phyloP scores from a whole-genome alignment of 2,113 vertebrate species.

The Sterna hirundo region DNA sequence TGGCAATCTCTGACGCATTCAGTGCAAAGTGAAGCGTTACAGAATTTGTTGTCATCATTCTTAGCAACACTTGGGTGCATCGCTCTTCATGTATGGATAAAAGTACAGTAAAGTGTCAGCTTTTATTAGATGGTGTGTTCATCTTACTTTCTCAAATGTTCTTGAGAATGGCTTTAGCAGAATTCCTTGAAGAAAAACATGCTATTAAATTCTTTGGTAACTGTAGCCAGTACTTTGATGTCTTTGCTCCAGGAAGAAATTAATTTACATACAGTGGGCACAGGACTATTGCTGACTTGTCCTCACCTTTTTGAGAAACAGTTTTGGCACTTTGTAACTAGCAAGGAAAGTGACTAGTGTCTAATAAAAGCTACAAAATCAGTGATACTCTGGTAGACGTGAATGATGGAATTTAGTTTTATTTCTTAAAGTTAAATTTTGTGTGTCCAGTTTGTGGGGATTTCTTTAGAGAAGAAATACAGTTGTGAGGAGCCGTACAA shows the following conservation, averaged over 20 bases:
- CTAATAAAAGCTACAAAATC: not conserved
- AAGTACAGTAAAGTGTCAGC: not conserved
- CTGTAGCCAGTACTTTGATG: not conserved
- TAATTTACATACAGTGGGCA: not conserved
- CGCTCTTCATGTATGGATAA: not conserved
- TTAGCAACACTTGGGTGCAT: not conserved
- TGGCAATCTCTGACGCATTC: not conserved
- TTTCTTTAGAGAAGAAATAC: not conserved
- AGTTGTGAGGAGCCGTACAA: not conserved
- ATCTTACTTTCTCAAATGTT: not conserved
- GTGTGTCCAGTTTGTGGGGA: not conserved
- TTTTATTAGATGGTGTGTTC: not conserved
- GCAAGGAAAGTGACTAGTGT: not conserved
- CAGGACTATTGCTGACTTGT: not conserved
- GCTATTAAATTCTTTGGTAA: not conserved
- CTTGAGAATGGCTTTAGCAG: not conserved
- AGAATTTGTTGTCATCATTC: not conserved
- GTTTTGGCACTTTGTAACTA: not conserved
- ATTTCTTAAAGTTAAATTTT: not conserved
- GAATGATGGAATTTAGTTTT: not conserved
- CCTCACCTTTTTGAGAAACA: not conserved
- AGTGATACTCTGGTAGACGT: not conserved
- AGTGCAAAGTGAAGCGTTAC: not conserved
- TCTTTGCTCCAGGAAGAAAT: not conserved
- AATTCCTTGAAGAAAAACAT: not conserved